Base-by-base conservation (phyloP, 2,888 invertebrate species). In the Andricus curvator region DNA sequence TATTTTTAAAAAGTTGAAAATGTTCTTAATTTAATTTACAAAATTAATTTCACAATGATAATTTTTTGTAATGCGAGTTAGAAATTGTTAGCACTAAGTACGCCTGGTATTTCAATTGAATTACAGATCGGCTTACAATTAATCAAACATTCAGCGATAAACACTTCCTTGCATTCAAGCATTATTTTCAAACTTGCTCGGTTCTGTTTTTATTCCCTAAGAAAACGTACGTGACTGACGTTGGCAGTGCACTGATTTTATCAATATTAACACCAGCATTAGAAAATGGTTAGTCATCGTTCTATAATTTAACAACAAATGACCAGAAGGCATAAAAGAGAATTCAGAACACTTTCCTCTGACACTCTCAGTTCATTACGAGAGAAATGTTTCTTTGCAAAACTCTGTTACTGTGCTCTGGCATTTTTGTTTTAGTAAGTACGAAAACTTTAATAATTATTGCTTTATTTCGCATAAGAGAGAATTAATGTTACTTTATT, bases 141-240 rank as follows among this genome's bases (percentile, higher is more conserved):
- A 48, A 25, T 74, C 48, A 56, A 74, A 33, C 74, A n/a, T 56
- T 51, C 20, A 74, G 4, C 74, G 74, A 56, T 33, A 56, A 74
- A 29, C 51, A 51, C 33, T 74, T 56, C 64, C 33, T 60, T n/a
- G 56, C 37, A 33, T 56, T 74, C 51, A 60, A 74, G 51, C n/a
- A 70, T 51, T 70, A 74, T 74, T 74, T 74, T 74, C 37, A 74
- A 74, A 74, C 74, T 56, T 74, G 51, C 56, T 74, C 51, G 51
- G 13, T 56, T 56, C 20, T 74, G 74, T 56, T 74, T 74, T 74
- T 74, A 56, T 74, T 74, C 56, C 33, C 13, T 20, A 5, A 74
- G 51, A 33, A 74, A 74, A 17, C 51, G 33, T 56, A 74, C 74
- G 6, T 62, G 62, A 25, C 62, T 62, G 20, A 48, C 15, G 20